phyloP scores from a whole-genome alignment of 2,113 vertebrate genomes.

The Mustela nigripes region DNA sequence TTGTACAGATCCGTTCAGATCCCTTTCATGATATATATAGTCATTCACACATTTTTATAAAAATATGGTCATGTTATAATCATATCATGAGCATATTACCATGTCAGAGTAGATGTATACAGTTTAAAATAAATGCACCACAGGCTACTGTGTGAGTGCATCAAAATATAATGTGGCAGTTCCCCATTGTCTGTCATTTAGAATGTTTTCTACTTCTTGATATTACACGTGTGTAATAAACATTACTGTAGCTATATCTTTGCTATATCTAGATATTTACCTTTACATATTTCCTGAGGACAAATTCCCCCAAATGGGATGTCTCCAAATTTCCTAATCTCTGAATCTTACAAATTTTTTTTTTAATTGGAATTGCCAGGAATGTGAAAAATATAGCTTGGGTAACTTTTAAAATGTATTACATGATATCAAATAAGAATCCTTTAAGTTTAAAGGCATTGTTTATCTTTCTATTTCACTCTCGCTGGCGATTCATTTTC shows the following conservation, averaged over 20 bases:
- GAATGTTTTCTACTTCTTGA: constrained; percentile 1
- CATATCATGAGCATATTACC: not conserved
- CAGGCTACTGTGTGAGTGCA: not conserved
- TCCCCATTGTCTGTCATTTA: not conserved
- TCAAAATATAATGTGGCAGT: not conserved
- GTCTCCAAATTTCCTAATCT: not conserved
- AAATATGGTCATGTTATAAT: not conserved
- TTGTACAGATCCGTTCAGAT: not conserved
- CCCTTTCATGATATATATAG: not conserved
- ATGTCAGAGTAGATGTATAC: not conserved
- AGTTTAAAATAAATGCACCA: not conserved
- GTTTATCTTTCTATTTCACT: constrained; percentile 29
- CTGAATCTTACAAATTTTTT: not conserved
- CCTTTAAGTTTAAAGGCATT: not conserved
- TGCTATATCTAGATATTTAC: not conserved
- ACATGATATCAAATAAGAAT: constrained; percentile 31
- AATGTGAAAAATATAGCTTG: not conserved
- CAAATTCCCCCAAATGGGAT: not conserved
- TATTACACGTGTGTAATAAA: not conserved
- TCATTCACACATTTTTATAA: constrained; percentile 19
- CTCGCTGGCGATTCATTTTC: not conserved
- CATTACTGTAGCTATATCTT: constrained; percentile 16
- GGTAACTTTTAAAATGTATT: constrained; percentile 54
- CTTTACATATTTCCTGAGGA: not conserved
- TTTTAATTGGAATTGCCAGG: constrained; percentile 15